Percentiles rank a stretch among this genome's conserved stretches.
Evolutionary conservation across 2,888 invertebrate genomes (phyloP).

Genomic region (Agrochola circellaris): DNA sequence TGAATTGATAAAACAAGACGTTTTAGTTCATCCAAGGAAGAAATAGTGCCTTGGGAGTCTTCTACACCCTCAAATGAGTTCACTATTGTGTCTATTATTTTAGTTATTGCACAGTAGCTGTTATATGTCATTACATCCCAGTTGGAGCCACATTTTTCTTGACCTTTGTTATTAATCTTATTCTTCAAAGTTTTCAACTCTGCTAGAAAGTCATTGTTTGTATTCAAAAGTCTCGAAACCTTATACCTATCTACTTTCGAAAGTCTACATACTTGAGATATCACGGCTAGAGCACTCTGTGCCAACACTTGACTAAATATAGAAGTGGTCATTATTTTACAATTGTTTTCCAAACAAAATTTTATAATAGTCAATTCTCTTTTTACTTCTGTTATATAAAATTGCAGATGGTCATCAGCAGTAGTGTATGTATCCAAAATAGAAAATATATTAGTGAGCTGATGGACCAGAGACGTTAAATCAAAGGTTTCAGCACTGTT

Average conservation of each 20-base stretch:
- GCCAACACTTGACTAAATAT: constrained; percentile 86
- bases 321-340: constrained; percentile 88
- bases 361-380: constrained; percentile 88
- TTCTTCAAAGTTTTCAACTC: constrained; percentile 80
- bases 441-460: constrained; percentile 87
- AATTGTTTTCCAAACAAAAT: constrained; percentile 88
- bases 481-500: constrained; percentile 88
- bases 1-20: constrained; percentile 86
- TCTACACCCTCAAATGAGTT: constrained; percentile 81
- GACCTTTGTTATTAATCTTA: constrained; percentile 71
- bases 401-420: constrained; percentile 84
- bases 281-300: constrained; percentile 87
- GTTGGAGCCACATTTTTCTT: constrained; percentile 72
- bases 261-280: constrained; percentile 88
- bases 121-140: constrained; percentile 89
- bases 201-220: constrained; percentile 85
- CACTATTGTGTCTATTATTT: constrained; percentile 87
- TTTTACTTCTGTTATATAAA: constrained; percentile 88
- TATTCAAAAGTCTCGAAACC: constrained; percentile 86
- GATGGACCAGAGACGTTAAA: constrained; percentile 84
- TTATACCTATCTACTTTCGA: constrained; percentile 88
- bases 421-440: constrained; percentile 86
- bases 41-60: constrained; percentile 79
- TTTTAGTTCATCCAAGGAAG: constrained; percentile 87
- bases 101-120: constrained; percentile 88